These are phyloP conservation scores for Dermatemys mawii DNA, from an alignment of 2,113 vertebrate genomes.

Conservation along the genomic window DNA sequence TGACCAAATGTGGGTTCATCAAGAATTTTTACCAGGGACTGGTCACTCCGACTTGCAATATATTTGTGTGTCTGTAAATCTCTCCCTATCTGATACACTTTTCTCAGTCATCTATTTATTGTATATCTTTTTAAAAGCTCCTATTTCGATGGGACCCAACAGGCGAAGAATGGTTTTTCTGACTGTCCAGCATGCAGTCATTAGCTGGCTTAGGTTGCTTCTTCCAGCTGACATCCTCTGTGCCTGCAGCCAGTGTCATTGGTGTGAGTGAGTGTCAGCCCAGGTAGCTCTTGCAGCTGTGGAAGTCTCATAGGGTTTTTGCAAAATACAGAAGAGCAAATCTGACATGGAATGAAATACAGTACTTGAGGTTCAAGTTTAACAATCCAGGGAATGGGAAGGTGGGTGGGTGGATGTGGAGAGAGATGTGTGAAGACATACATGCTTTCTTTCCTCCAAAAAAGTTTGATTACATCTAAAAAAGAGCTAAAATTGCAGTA, in stretches of 20 bases:
- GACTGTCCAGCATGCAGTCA: not conserved
- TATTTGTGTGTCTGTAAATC: not conserved
- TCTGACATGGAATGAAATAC: not conserved
- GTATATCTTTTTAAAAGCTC: not conserved
- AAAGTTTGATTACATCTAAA: accelerated
- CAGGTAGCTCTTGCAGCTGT: not conserved
- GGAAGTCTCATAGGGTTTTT: accelerated
- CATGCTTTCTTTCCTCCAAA: accelerated
- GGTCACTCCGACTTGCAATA: not conserved
- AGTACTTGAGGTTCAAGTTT: too few relatives aligned
- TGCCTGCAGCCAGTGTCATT: too few relatives aligned
- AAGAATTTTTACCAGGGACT: not conserved
- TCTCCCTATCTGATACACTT: not conserved
- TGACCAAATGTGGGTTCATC: not conserved
- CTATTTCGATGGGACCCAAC: accelerated
- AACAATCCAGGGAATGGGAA: accelerated
- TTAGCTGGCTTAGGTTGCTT: not conserved
- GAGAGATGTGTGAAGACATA: not conserved
- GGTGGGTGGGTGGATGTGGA: not conserved
- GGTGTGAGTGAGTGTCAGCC: accelerated
- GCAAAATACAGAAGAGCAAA: not conserved
- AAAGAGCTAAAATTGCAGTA: not conserved
- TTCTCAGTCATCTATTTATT: accelerated
- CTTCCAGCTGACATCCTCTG: too few relatives aligned
- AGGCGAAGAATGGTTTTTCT: not conserved